Evolutionary conservation across 2,113 vertebrate species (phyloP).

Genomic region (Chloropsis cyanopogon): DNA sequence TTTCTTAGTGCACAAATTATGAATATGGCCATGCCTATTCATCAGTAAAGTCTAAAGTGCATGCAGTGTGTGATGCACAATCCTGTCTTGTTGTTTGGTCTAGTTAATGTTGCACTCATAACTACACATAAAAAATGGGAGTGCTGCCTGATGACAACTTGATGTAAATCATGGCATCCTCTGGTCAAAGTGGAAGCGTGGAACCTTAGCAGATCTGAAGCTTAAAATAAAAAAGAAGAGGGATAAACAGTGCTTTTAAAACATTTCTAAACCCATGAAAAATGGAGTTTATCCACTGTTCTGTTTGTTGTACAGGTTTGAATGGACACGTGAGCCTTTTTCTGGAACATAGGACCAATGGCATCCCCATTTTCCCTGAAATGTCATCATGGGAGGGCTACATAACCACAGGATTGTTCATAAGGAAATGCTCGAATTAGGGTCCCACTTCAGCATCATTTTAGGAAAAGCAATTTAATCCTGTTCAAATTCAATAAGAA

Average conservation of each 20-base stretch:
- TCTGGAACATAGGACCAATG: background rate
- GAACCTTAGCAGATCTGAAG: background rate
- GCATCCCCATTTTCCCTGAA: background rate
- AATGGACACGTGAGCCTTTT: background rate
- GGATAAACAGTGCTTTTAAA: background rate
- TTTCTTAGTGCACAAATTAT: background rate
- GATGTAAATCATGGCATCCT: background rate
- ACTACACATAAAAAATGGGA: background rate
- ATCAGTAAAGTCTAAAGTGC: background rate
- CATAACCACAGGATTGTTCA: background rate
- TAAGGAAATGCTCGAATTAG: background rate
- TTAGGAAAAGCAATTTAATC: background rate
- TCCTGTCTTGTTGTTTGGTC: constrained; percentile 1
- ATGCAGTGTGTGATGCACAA: background rate
- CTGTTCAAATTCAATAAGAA: background rate
- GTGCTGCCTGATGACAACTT: background rate
- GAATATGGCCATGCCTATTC: background rate
- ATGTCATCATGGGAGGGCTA: background rate
- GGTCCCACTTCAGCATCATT: background rate
- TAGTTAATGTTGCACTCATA: background rate
- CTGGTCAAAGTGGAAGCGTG: background rate
- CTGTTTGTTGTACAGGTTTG: background rate
- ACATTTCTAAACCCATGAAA: background rate
- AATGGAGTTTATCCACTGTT: background rate
- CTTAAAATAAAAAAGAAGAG: background rate